Base-by-base conservation (phyloP, 1,140 invertebrate genomes). In the Lepidotrigona ventralis region DNA sequence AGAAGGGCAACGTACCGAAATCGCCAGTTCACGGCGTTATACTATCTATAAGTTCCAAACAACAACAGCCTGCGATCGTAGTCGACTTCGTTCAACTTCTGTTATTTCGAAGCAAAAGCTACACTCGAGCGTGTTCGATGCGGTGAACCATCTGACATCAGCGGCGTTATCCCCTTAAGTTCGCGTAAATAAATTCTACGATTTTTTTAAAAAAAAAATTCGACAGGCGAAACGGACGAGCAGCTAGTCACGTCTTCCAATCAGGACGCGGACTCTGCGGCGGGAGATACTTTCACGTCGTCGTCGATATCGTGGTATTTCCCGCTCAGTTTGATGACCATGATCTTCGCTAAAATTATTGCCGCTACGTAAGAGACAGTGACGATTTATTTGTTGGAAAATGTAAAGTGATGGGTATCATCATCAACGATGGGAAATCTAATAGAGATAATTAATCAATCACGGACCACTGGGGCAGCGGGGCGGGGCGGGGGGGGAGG, bases 191-290 rank as follows among this genome's bases (percentile, higher is more conserved):
- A 64, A 3, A 11, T 70, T 68, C 85, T 76, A 86, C 84, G 81
- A 79, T 73, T 74, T 39, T 82, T 70, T 71, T 81, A 39, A 39
- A 11, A 39, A 39, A 11, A 70, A 33, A 86, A 86, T 74, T 85
- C 86, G 86, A 88, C 89, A 93, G 93, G 92, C 89, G 91, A 86
- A 63, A 92, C 90, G 86, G 92, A 93, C 81, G 93, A 93, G 46
- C 89, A 92, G 69, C 91, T 92, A 39, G 93, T 90, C 58, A 93
- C 93, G 77, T 91, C 92, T 11, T 86, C 91, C 21, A 92, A 93
- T 86, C 90, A 92, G 66, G 85, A 79, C 8, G 84, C 71, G 51
- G 83, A 88, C 70, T 91, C 90, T 6, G 87, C 90, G 23, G 82
- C 89, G 21, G 46, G 56, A 66, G 53, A 68, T 53, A 53, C 74